Conservation (phyloP, 92 coral and sea anemone genomes). For the Umimayanthus kanabou region DNA sequence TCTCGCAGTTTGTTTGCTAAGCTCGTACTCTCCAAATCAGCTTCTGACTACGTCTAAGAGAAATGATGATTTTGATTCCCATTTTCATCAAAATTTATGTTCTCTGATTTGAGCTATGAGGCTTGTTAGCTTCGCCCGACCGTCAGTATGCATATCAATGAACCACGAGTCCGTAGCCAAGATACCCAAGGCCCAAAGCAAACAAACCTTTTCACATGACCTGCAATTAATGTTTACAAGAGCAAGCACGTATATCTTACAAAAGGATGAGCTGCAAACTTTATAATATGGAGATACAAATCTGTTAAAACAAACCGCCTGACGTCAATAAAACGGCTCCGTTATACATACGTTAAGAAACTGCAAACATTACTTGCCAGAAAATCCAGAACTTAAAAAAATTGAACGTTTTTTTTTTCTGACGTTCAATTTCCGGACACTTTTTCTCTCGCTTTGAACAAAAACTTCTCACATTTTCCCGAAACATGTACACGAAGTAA, state of each 20-base stretch:
- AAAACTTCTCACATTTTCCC: no score
- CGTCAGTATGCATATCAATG: constrained; percentile 45
- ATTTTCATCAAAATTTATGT: not conserved
- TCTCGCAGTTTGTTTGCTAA: not conserved
- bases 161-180: constrained; percentile 24
- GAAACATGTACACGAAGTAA: no score
- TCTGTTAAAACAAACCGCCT: not conserved
- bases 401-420: no score
- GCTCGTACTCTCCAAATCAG: not conserved
- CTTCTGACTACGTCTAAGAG: not conserved
- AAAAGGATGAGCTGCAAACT: not conserved
- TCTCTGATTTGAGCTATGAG: constrained; percentile 1
- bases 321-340: not conserved
- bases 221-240: constrained; percentile 18
- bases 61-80: not conserved
- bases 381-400: no score
- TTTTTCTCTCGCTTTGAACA: no score
- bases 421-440: no score
- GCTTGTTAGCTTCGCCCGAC: constrained; percentile 29
- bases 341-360: no score
- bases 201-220: constrained; percentile 25
- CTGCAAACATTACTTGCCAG: no score
- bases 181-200: constrained; percentile 9
- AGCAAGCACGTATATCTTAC: not conserved
- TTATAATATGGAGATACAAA: constrained; percentile 1